These are phyloP conservation scores for Neodiprion virginianus DNA, from an alignment of 1,140 invertebrate genomes.

Conservation along the genomic window DNA sequence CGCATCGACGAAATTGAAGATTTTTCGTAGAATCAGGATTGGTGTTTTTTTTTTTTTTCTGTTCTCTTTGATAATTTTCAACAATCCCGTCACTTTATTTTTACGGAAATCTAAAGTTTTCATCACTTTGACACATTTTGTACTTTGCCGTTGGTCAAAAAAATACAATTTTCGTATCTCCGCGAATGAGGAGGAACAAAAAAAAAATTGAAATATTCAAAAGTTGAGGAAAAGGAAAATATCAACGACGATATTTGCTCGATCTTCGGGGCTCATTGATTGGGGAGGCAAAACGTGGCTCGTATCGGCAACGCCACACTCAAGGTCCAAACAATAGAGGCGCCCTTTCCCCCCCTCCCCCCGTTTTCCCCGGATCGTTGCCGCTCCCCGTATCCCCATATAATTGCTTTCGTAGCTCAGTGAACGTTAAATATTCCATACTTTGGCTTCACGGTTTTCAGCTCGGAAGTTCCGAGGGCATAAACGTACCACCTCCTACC, in stretches of 20 bases:
- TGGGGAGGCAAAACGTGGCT: neutral
- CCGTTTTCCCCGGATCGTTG: constrained; percentile 1
- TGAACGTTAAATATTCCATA: constrained; percentile 33
- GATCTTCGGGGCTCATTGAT: neutral
- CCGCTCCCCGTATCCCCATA: constrained; percentile 16
- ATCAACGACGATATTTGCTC: neutral
- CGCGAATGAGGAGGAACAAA: no score
- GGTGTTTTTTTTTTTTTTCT: neutral
- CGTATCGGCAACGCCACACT: constrained; percentile 6
- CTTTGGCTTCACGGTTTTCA: constrained; percentile 33
- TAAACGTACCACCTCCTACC: constrained; percentile 5
- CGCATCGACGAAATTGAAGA: neutral
- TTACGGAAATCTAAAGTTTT: neutral
- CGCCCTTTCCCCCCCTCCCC: neutral
- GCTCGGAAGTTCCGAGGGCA: constrained; percentile 26
- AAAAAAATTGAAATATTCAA: no score
- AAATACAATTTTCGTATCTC: no score
- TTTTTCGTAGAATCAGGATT: neutral
- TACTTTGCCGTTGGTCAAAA: no score
- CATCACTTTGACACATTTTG: no score
- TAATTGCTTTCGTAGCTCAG: constrained; percentile 30
- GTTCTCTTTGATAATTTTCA: neutral
- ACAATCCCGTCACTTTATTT: no score
- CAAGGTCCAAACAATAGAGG: neutral
- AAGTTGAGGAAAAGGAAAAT: neutral